Base-by-base conservation (phyloP, 2,797 vertebrate species). In the Leptoclinus maculatus region DNA sequence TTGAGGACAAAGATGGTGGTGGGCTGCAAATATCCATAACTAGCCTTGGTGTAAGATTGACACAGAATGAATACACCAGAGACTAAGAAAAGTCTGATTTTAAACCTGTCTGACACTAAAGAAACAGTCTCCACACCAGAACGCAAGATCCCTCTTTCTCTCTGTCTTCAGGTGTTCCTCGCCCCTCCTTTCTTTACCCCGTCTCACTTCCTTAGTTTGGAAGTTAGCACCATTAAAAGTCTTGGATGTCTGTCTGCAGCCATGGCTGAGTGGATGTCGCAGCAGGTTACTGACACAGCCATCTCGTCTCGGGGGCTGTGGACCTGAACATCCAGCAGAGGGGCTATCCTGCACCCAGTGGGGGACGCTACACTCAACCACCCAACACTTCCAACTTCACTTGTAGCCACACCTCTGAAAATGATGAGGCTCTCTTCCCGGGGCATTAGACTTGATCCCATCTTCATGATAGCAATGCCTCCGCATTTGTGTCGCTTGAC, bases 171-270 rank as follows among this genome's bases (percentile, higher is more conserved):
- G 36, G 47, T 43, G 32, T 45, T 53, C n/a, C 27, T 19, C 71
- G 27, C 29, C 10, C 25, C 16, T 74, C 32, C 0, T 43, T 67
- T 38, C n/a, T 60, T 13, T 38, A 21, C 7, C 23, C 39, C 10
- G 4, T 70, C 36, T 27, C 58, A 32, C 7, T 10, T 54, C 43
- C 5, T 38, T 25, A 34, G 21, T 76, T 59, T 23, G 27, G 16
- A 41, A 29, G n/a, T 47, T 14, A 67, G 72, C 51, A 25, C 39
- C 69, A 80, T 83, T 73, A 58, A 19, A 34, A 66, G 74, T 74
- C 60, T 11, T 56, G 12, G 39, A 67, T n/a, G 43, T 54, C 54
- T 47, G 32, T 49, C 7, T 53, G 65, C 27, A 38, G 54, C 54
- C 39, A 57, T 13, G 49, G 77, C n/a, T 69, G 41, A 76, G 34